Evolutionary conservation across 2,113 vertebrate species (phyloP).

Genomic region (Rissa tridactyla): DNA sequence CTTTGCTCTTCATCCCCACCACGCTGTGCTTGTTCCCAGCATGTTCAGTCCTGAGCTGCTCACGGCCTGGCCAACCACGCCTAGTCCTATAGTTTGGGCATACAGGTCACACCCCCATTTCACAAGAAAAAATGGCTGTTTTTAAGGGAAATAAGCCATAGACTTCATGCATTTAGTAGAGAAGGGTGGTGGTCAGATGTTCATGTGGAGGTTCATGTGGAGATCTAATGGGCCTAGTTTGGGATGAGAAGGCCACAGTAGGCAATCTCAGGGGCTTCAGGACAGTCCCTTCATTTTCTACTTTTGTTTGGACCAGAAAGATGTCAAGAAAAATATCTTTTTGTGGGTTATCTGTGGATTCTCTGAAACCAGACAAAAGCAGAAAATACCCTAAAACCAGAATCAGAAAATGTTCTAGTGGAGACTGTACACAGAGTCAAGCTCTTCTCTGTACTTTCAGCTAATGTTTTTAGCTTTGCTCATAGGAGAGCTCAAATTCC

Average conservation of each 20-base stretch:
- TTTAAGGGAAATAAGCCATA: fast-evolving
- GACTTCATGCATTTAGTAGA: fast-evolving
- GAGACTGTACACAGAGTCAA: not conserved
- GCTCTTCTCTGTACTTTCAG: not conserved
- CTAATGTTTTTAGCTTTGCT: not conserved
- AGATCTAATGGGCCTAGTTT: too few species aligned
- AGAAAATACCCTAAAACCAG: not conserved
- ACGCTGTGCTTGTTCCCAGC: not conserved
- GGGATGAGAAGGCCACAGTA: fast-evolving
- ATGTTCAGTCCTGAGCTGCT: not conserved
- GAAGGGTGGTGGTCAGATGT: not conserved
- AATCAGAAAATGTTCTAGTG: not conserved
- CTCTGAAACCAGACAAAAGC: not conserved
- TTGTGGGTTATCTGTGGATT: not conserved
- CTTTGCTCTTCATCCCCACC: not conserved
- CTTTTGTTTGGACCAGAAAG: not conserved
- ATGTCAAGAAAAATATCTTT: not conserved
- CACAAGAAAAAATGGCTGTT: fast-evolving
- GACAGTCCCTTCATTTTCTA: not conserved
- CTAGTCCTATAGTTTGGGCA: not conserved
- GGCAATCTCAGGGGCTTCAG: not conserved
- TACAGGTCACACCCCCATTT: fast-evolving
- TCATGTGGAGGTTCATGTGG: not conserved
- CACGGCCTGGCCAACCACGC: not conserved
- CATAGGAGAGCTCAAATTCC: not conserved